Evolutionary conservation across 2,797 vertebrate genomes (phyloP), one percentile per base, ranked within the genome.

Genomic region (Epinephelus coioides): DNA sequence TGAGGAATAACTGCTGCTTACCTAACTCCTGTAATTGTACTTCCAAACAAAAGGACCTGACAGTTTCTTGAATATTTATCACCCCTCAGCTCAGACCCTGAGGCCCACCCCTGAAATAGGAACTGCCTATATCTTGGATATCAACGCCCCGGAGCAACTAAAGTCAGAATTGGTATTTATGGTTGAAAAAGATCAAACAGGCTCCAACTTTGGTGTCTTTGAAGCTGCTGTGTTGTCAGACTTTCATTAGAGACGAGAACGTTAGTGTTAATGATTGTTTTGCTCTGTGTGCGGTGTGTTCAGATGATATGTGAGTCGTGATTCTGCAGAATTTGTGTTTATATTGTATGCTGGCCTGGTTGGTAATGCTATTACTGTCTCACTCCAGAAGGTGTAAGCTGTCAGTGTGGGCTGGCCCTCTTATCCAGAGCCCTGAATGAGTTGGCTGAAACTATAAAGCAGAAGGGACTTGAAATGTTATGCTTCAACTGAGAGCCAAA

Each of bases 331-430:
- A 79, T 79, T 76, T 70, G 84, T 87, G 85, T 89, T 85, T 73
- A 69, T 76, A 66, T 75, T 81, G 80, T 83, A 79, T 7, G 6
- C 68, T 47, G 73, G 78, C 78, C 72, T 82, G 66, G 81, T 79
- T 81, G 82, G 56, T 78, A 21, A 82, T 67, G 86, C 84, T 84
- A 78, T 79, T 79, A 76, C 83, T 78, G 81, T 86, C 82, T 88
- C 75, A 67, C 81, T 91, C 77, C 88, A 90, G 89, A 87, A 93
- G 88, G 90, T 92, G 89, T 82, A 72, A 87, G 82, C 77, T 88
- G 79, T 86, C 88, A 78, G 88, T 85, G 91, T 86, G 87, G 89
- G 86, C 78, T 60, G 87, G 69, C 38, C 81, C 80, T 79, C 66
- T 73, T 27, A 77, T 81, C 70, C 83, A 63, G 65, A 79, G 74